Conservation (phyloP, 2,113 vertebrate genomes). For the Pomatostomus ruficeps region DNA sequence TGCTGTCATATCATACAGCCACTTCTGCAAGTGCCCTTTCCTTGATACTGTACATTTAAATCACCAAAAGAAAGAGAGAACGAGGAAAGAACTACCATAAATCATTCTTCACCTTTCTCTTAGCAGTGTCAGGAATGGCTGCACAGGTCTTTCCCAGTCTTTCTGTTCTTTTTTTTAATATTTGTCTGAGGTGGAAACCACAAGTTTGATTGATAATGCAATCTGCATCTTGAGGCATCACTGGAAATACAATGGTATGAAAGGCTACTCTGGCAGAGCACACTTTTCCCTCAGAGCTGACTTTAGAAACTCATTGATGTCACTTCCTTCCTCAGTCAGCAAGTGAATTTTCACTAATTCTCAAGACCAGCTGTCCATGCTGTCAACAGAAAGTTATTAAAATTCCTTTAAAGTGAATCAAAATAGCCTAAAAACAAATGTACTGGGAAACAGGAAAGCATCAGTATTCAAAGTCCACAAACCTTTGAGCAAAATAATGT, state of each 20-base stretch:
- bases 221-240: slow-evolving; percentile 71
- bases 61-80: background rate
- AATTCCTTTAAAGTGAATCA: slow-evolving; percentile 85
- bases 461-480: slow-evolving; percentile 86
- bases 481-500: slow-evolving; percentile 79
- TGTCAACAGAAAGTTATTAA: slow-evolving; percentile 85
- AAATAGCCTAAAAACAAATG: slow-evolving; percentile 85
- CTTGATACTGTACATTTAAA: background rate
- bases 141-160: background rate
- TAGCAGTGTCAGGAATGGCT: slow-evolving; percentile 7
- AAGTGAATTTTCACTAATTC: slow-evolving; percentile 82
- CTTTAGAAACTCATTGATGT: slow-evolving; percentile 81
- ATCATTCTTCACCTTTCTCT: background rate
- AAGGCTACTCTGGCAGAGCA: slow-evolving; percentile 71
- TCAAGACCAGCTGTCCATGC: slow-evolving; percentile 80
- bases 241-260: slow-evolving; percentile 70
- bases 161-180: background rate
- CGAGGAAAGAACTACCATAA: background rate
- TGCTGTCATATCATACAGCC: background rate
- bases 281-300: slow-evolving; percentile 69
- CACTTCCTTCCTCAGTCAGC: slow-evolving; percentile 83
- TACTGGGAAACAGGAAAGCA: slow-evolving; percentile 82
- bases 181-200: slow-evolving; percentile 64
- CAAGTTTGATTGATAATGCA: slow-evolving; percentile 70
- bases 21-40: background rate